Evolutionary conservation across 2,113 vertebrate genomes (phyloP).

Genomic region (Potamarius usumacintae): DNA sequence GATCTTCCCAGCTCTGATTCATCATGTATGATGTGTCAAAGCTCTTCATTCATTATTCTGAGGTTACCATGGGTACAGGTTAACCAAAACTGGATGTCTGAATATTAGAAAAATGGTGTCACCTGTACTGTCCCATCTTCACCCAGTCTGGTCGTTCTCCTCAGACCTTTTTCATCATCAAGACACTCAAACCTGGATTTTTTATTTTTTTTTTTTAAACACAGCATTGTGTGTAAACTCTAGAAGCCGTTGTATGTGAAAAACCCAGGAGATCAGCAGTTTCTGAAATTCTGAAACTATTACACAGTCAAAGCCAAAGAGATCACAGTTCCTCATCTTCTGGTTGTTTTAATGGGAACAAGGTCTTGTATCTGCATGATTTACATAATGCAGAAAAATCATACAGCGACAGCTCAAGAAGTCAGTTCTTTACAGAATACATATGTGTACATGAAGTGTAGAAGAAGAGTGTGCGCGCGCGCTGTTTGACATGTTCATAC

Average conservation of each 20-base stretch:
- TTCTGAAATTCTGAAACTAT: background rate
- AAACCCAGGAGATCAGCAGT: background rate
- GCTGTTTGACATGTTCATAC: slow-evolving; percentile 70
- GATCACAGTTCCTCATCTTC: background rate
- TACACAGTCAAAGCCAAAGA: background rate
- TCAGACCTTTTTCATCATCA: background rate
- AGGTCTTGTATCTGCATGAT: background rate
- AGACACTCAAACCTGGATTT: background rate
- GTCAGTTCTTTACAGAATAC: background rate
- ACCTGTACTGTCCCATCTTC: background rate
- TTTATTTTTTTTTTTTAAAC: background rate
- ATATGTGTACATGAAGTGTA: background rate
- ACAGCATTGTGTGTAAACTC: background rate
- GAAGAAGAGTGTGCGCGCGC: background rate
- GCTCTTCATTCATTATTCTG: background rate
- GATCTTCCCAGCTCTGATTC: background rate
- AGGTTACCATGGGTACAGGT: background rate
- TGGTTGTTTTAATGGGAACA: background rate
- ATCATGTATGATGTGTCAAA: background rate
- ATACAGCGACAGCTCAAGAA: background rate
- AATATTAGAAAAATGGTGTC: background rate
- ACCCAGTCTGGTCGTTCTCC: background rate
- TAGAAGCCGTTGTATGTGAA: background rate
- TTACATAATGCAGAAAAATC: no score
- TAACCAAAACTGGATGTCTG: no score